Conservation (phyloP, 2,888 invertebrate species). For the Nomada fabriciana region DNA sequence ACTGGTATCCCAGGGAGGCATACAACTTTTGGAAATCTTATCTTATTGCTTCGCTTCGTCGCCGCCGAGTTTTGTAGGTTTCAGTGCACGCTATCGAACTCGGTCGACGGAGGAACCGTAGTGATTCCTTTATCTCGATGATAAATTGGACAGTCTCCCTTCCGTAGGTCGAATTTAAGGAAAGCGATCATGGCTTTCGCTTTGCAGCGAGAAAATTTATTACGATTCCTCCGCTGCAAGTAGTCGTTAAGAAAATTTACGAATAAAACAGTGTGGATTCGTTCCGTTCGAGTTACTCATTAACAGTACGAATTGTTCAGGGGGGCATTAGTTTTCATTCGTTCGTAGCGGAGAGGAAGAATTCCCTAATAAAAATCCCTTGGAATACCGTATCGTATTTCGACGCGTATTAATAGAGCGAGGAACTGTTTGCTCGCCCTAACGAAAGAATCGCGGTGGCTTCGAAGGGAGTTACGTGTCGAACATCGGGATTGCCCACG, state of each 20-base stretch:
- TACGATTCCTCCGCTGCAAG: constrained; percentile 11
- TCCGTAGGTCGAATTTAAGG: constrained; percentile 25
- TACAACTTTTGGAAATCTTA: constrained; percentile 57
- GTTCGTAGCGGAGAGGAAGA: neutral
- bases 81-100: constrained; percentile 50
- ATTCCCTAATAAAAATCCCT: neutral
- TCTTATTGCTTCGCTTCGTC: constrained; percentile 59
- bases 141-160: constrained; percentile 58
- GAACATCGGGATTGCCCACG: neutral
- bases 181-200: constrained; percentile 28
- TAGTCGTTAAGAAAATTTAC: neutral
- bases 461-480: neutral
- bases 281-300: neutral
- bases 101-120: constrained; percentile 40
- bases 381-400: neutral
- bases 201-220: constrained; percentile 18
- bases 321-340: no score
- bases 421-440: neutral
- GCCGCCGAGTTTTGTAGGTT: constrained; percentile 46
- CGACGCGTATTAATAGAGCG: constrained; percentile 1
- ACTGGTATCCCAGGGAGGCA: neutral
- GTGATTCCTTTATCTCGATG: constrained; percentile 58
- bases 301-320: no score
- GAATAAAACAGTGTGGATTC: neutral
- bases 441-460: constrained; percentile 8